These are phyloP conservation scores for Symphodus melops DNA, from an alignment of 2,113 vertebrate genomes.

Conservation along the genomic window DNA sequence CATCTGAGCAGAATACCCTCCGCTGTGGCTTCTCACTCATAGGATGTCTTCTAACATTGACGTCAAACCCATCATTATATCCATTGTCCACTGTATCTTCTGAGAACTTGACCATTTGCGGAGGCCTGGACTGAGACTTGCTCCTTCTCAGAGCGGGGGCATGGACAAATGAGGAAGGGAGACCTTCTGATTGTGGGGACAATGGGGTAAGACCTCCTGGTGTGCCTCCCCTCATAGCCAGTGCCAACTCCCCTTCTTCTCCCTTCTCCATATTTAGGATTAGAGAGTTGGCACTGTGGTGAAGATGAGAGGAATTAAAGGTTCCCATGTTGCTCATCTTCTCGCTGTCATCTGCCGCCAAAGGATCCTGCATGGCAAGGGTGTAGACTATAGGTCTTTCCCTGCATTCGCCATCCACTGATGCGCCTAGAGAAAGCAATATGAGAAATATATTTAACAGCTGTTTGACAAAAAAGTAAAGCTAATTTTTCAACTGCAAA, in stretches of 20 bases:
- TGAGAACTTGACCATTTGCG: constrained; percentile 93
- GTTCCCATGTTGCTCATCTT: constrained; percentile 98
- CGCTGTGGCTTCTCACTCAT: constrained; percentile 93
- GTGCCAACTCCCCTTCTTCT: constrained; percentile 72
- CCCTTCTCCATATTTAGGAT: constrained; percentile 88
- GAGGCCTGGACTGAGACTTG: constrained; percentile 92
- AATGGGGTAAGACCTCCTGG: constrained; percentile 44
- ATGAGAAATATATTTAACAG: constrained; percentile 3
- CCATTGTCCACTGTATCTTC: constrained; percentile 94
- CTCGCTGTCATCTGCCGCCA: constrained; percentile 86
- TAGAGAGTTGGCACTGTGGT: constrained; percentile 91
- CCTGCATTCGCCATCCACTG: constrained; percentile 90
- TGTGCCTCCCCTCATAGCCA: constrained; percentile 76
- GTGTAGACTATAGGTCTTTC: constrained; percentile 87
- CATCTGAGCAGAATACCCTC: constrained; percentile 87
- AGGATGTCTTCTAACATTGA: constrained; percentile 88
- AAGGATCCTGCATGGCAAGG: constrained; percentile 86
- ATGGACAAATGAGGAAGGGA: constrained; percentile 84
- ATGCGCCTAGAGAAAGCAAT: constrained; percentile 84
- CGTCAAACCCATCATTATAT: constrained; percentile 81
- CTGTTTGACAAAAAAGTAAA: neutral
- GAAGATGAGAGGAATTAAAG: constrained; percentile 93
- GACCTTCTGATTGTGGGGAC: constrained; percentile 63
- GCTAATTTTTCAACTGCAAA: neutral
- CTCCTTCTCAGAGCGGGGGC: constrained; percentile 90